phyloP scores from a whole-genome alignment of 2,888 invertebrate genomes.

The Thysanoteuthis rhombus region DNA sequence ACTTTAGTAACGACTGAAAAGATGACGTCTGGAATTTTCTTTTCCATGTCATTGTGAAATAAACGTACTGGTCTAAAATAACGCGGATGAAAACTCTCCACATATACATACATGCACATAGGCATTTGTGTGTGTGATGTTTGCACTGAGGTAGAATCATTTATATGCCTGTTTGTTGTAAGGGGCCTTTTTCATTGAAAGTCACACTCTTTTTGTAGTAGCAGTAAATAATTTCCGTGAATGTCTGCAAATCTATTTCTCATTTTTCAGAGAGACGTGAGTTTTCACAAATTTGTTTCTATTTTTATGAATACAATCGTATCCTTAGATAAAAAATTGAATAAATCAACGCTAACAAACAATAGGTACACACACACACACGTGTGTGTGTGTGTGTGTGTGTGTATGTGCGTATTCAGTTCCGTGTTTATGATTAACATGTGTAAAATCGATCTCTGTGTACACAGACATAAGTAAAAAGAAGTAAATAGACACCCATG shows the following conservation, averaged over 20 bases:
- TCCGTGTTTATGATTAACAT: too few species aligned
- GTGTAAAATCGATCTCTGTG: too few species aligned
- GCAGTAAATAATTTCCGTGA: background rate
- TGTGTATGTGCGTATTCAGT: too few species aligned
- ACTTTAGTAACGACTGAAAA: background rate
- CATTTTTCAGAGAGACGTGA: background rate
- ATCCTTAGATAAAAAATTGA: background rate
- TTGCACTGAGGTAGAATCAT: background rate
- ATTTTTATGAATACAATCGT: background rate
- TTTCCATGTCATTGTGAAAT: background rate
- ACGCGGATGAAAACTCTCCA: background rate
- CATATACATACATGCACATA: too few species aligned
- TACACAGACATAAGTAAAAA: too few species aligned
- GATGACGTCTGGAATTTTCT: background rate
- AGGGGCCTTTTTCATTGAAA: background rate
- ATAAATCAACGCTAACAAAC: too few species aligned
- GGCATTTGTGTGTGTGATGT: background rate
- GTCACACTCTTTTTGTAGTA: background rate
- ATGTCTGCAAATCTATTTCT: background rate
- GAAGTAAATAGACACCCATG: too few species aligned
- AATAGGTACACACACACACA: background rate
- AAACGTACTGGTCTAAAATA: background rate
- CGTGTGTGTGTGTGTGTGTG: background rate
- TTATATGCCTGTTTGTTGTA: background rate
- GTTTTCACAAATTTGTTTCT: background rate